Base-by-base conservation (phyloP, 2,888 invertebrate species). In the Stenurella melanura region DNA sequence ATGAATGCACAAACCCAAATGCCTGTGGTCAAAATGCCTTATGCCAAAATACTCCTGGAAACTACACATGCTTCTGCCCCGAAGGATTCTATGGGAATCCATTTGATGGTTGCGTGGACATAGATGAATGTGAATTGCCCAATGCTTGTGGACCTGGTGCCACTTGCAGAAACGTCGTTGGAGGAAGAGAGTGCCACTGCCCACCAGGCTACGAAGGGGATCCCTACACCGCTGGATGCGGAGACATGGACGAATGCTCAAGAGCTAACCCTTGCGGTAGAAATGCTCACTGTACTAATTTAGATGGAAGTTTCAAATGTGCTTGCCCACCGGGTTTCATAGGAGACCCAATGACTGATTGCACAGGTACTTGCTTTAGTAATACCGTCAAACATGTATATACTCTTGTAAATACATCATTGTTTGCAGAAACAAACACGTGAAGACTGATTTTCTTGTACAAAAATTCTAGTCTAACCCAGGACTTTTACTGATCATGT, bases 21-120 rank as follows among this genome's bases (percentile, higher is more conserved):
- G 94, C 95, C 81, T 97, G 97, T 87, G 97, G 97, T 78, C 90
- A 91, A 73, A 95, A 96, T 87, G 94, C 97, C 58, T 87, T 94
- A 72, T 97, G 97, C 89, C 93, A 93, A 81, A 97, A 97, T 89
- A 92, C 92, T 78, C 94, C 94, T 73, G 97, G 97, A 87, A 97
- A 97, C 90, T 96, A 95, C 88, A 95, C 96, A 12, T 97, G 97
- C 89, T 89, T 92, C 71, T 97, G 97, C 90, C 93, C 94, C 82
- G 92, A 93, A 81, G 97, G 97, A 81, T 97, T 93, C 89, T 92
- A 93, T 78, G 97, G 97, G 89, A 96, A 96, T 91, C 95, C 97
- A 17, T 94, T 92, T 88, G 92, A 93, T 87, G 93, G 93, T 30
- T 97, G 97, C 88, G 92, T 93, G 84, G 97, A 97, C 89, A 90